Conservation (phyloP, 2,888 invertebrate genomes). For the Eupithecia subfuscata region DNA sequence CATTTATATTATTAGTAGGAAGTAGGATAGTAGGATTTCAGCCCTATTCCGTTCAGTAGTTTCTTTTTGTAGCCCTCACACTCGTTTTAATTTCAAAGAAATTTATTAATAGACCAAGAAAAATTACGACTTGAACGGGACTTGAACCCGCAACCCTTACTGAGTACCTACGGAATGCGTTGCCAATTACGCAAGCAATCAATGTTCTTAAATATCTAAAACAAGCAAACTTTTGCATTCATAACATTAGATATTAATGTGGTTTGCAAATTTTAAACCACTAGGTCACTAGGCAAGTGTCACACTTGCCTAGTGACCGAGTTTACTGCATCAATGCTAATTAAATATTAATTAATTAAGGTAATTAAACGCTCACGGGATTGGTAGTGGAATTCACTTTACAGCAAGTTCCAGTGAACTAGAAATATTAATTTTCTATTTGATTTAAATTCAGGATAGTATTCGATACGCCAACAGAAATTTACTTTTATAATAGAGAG, state of each 20-base stretch:
- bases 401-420: constrained; percentile 50
- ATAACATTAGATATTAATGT: too few relatives aligned
- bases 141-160: too few relatives aligned
- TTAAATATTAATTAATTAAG: constrained; percentile 78
- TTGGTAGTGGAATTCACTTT: constrained; percentile 68
- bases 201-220: too few relatives aligned
- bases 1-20: too few relatives aligned
- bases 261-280: too few relatives aligned
- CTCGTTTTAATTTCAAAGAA: too few relatives aligned
- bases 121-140: too few relatives aligned
- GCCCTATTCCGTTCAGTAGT: background rate
- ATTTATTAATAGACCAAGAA: too few relatives aligned
- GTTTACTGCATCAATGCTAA: constrained; percentile 62
- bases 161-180: too few relatives aligned
- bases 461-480: background rate
- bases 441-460: background rate
- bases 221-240: too few relatives aligned
- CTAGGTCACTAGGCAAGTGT: too few relatives aligned
- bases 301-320: background rate
- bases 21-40: background rate
- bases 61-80: background rate
- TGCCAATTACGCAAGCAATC: too few relatives aligned
- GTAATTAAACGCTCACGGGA: constrained; percentile 72
- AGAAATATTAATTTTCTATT: constrained; percentile 38
- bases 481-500: background rate